Conservation (phyloP, 2,888 invertebrate species). For the Pardosa pseudoannulata region DNA sequence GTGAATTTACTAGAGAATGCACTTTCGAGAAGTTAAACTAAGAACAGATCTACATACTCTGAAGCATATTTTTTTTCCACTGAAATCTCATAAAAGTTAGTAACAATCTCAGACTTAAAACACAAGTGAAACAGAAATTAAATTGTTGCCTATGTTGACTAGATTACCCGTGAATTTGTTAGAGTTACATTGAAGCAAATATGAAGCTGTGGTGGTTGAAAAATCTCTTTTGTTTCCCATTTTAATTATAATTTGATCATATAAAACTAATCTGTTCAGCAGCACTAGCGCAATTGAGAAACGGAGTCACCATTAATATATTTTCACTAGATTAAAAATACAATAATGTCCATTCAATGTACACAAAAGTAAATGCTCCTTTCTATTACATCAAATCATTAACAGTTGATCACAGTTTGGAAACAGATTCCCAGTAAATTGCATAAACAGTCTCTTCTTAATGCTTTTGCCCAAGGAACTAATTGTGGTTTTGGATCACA, state of each 20-base stretch:
- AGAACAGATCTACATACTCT: too few species aligned
- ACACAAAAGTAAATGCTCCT: conserved; percentile 36
- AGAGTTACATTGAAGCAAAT: conserved; percentile 16
- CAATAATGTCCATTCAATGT: conserved; percentile 32
- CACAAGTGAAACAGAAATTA: neutral
- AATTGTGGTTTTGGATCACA: conserved; percentile 28
- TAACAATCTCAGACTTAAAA: neutral
- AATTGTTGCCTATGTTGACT: conserved; percentile 28
- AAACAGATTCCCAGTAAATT: conserved; percentile 28
- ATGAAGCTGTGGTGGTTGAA: conserved; percentile 2
- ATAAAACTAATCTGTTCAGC: conserved; percentile 53
- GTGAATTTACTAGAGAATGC: too few species aligned
- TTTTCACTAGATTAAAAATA: conserved; percentile 45
- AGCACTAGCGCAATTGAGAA: conserved; percentile 33
- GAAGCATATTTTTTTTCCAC: too few species aligned
- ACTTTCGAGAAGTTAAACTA: too few species aligned
- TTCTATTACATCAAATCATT: conserved; percentile 36
- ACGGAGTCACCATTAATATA: conserved; percentile 31
- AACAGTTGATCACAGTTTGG: conserved; percentile 58
- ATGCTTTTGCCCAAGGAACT: conserved; percentile 26
- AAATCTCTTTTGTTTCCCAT: neutral
- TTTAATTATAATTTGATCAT: conserved; percentile 31
- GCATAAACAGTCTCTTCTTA: neutral
- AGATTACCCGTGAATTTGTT: conserved; percentile 59
- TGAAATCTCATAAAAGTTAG: too few species aligned